These are phyloP conservation scores for Sebastes iracundus DNA, from an alignment of 2,797 vertebrate species.

Conservation along the genomic window DNA sequence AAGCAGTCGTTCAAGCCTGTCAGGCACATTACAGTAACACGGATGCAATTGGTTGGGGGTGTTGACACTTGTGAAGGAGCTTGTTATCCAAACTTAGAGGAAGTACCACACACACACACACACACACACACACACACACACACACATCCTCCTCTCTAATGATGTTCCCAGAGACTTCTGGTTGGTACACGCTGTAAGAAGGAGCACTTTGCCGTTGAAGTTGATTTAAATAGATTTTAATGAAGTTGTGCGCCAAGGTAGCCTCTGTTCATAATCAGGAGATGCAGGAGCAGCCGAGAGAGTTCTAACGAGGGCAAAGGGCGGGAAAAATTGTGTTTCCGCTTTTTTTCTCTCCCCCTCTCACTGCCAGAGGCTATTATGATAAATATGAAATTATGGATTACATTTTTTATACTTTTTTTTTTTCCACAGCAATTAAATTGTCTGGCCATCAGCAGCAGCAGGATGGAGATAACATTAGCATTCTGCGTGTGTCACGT, in stretches of 20 bases:
- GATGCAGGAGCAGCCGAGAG: slow-evolving; percentile 71
- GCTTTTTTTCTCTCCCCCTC: slow-evolving; percentile 29
- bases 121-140: slow-evolving; percentile 30
- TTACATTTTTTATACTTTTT: slow-evolving; percentile 71
- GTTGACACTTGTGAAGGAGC: slow-evolving; percentile 82
- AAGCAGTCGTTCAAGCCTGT: slow-evolving; percentile 72
- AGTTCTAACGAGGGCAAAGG: slow-evolving; percentile 85
- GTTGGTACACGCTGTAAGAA: slow-evolving; percentile 74
- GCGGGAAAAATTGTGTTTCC: slow-evolving; percentile 76
- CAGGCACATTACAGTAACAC: slow-evolving; percentile 77
- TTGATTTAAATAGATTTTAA: slow-evolving; percentile 90
- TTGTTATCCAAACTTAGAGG: slow-evolving; percentile 83
- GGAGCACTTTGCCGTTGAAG: slow-evolving; percentile 80
- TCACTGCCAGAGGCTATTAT: slow-evolving; percentile 82
- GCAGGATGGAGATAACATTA: slow-evolving; percentile 73
- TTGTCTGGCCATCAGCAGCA: slow-evolving; percentile 73
- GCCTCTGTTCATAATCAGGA: slow-evolving; percentile 81
- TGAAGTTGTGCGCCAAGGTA: slow-evolving; percentile 83
- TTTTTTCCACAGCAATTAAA: slow-evolving; percentile 77
- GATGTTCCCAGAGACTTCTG: slow-evolving; percentile 82
- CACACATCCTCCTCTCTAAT: slow-evolving; percentile 71
- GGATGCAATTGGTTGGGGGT: slow-evolving; percentile 75
- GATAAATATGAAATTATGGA: slow-evolving; percentile 83
- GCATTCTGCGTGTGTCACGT: slow-evolving; percentile 64
- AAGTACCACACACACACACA: slow-evolving; percentile 50